Evolutionary conservation across 2,888 invertebrate species (phyloP), one percentile per base, ranked within the genome.

Genomic region (Chymomyza caudatula): DNA sequence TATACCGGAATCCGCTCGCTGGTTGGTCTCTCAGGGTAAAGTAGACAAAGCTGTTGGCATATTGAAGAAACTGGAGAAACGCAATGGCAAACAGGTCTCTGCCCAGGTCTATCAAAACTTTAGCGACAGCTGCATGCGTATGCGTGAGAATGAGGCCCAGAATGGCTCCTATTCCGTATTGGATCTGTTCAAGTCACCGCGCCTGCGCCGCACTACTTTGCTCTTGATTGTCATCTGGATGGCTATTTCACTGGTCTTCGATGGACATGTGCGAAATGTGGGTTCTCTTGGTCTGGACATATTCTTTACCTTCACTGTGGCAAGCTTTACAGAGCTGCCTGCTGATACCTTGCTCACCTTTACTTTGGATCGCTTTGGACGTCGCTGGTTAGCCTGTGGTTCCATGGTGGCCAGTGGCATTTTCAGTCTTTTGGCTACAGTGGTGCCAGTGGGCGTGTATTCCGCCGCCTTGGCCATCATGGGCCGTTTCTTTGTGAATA

Each of bases 211-310:
- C 68, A 95, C 95, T 69, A 95, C 96, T 0, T 91, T 96, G 55
- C 91, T 97, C 0, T 92, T 97, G 20, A 95, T 96, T 74, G 78
- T 96, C 2, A 95, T 97, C 76, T 97, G 97, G 96, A 96, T 96
- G 95, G 94, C 95, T n/a, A 95, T 96, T 63, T 96, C 96, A 0
- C 87, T 97, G 85, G 96, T 96, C 0, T 96, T 96, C 89, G 96
- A 97, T 85, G 96, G 96, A 0, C 97, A 97, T 87, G 96, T 96
- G 15, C 92, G 97, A 84, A 97, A 96, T 87, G 96, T 97, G 0
- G 95, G 96, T 0, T 95, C 96, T 8, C 90, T 97, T 49, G 96
- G 96, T 0, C 90, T 96, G 76, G 94, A 96, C 80, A 93, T 96
- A n/a, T 96, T 96, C 88, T 88, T 96, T 63, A 96, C 96, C 0